Evolutionary conservation across 2,113 vertebrate species (phyloP), one percentile per base, ranked within the genome.

Genomic region (Noturus placidus): DNA sequence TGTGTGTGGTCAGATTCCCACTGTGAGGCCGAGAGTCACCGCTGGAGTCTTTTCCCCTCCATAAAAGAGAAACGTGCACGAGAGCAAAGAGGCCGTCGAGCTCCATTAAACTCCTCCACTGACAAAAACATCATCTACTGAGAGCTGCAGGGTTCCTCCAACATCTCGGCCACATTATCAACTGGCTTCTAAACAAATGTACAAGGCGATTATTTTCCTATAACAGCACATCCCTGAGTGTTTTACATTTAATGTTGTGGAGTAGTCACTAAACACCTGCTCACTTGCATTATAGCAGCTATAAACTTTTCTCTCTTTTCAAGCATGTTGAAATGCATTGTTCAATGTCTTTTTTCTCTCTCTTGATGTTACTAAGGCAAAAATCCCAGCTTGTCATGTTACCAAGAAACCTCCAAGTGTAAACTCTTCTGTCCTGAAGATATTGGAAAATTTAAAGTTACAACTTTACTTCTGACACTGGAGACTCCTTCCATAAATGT

Each of bases 21-120:
- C 92, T 89, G 94, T 91, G 95, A 94, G 90, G 86, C 69, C 83
- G 92, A 95, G 95, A 90, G 92, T 90, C 93, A 88, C 93, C n/a
- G 90, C 92, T 92, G 91, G 93, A 94, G 91, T 93, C 61, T 89
- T 93, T 90, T 95, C 89, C 92, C 92, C 92, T 92, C 85, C 91
- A 93, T 93, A 86, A 92, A 94, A 93, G 83, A 89, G 69, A 78
- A 87, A 93, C 89, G 90, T 93, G 93, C 90, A 90, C 87, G 91
- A 92, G 92, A 46, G 87, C 88, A 84, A 91, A 38, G 85, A 87
- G 78, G 87, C 90, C 91, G 88, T 89, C 91, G 91, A 90, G 92
- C 77, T 80, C 92, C 90, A 92, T 94, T 92, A 92, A 93, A 84
- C 77, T 65, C 69, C 38, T 50, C 57, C 70, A 25, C 77, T 88